Percentiles rank a stretch among this genome's conserved stretches.
Evolutionary conservation across 1,140 invertebrate species (phyloP).

Genomic region (Bathynomus jamesi): DNA sequence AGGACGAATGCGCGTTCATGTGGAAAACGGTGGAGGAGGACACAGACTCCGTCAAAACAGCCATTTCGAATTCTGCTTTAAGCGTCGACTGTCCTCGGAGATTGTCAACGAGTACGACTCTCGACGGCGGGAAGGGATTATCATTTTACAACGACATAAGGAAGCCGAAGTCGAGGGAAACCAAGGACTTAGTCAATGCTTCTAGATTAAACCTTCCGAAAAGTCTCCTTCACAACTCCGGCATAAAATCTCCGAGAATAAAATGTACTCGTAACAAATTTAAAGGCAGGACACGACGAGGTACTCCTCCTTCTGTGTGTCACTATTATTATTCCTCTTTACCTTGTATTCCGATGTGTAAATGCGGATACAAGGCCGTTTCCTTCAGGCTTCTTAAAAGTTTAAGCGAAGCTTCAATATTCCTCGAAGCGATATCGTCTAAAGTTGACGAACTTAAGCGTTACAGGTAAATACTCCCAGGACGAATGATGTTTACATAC

Average conservation of each 20-base stretch:
- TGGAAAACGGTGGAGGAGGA: constrained; percentile 36
- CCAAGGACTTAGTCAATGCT: background rate
- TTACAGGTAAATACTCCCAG: too few relatives aligned
- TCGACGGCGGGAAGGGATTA: background rate
- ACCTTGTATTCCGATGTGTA: background rate
- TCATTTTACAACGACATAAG: background rate
- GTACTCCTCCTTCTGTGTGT: background rate
- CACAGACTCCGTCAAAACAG: constrained; percentile 12
- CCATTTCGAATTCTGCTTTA: background rate
- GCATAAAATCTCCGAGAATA: background rate
- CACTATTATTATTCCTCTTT: too few relatives aligned
- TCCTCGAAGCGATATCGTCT: background rate
- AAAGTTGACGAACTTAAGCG: background rate
- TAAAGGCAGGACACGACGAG: background rate
- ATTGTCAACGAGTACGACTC: background rate
- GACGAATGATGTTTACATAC: too few relatives aligned
- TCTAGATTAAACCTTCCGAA: background rate
- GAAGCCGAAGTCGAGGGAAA: background rate
- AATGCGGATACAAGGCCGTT: background rate
- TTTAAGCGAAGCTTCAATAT: background rate
- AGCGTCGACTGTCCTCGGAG: background rate
- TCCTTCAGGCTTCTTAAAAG: background rate
- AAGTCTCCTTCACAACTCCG: background rate
- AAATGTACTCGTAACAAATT: background rate
- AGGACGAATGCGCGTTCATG: constrained; percentile 37